Conservation (phyloP, 2,113 vertebrate species). For the Eurypyga helias region DNA sequence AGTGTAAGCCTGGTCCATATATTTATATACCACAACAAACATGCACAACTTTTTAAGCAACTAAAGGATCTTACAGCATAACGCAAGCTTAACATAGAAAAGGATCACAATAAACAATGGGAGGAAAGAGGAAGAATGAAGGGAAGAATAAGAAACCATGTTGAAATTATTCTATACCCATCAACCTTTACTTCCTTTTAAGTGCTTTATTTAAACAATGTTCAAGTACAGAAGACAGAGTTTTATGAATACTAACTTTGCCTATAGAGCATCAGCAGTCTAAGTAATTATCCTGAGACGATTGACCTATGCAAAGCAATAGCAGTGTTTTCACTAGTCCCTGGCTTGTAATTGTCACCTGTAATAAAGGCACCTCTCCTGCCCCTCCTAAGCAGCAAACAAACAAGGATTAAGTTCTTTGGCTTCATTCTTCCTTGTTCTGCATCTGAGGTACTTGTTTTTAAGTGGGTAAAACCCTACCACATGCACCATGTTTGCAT, state of each 20-base stretch:
- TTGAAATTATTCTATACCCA: background rate
- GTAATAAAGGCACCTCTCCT: background rate
- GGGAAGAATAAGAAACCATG: conserved; percentile 6
- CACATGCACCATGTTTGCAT: background rate
- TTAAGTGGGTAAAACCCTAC: background rate
- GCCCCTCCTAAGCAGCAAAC: background rate
- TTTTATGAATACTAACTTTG: background rate
- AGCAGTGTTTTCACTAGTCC: background rate
- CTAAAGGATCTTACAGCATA: background rate
- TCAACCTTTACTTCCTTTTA: conserved; percentile 33
- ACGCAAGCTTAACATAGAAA: background rate
- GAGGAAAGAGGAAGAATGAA: conserved; percentile 56
- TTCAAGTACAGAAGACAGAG: background rate
- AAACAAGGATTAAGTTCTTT: background rate
- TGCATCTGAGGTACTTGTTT: background rate
- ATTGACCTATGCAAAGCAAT: background rate
- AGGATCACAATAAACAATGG: conserved; percentile 41
- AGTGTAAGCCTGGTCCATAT: background rate
- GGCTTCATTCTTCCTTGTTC: background rate
- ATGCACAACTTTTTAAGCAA: background rate
- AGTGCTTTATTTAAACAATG: conserved; percentile 11
- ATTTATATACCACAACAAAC: background rate
- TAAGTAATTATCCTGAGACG: background rate
- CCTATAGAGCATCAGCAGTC: background rate
- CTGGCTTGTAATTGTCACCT: background rate